Conservation (phyloP, 2,113 vertebrate genomes). For the Ochotona princeps region DNA sequence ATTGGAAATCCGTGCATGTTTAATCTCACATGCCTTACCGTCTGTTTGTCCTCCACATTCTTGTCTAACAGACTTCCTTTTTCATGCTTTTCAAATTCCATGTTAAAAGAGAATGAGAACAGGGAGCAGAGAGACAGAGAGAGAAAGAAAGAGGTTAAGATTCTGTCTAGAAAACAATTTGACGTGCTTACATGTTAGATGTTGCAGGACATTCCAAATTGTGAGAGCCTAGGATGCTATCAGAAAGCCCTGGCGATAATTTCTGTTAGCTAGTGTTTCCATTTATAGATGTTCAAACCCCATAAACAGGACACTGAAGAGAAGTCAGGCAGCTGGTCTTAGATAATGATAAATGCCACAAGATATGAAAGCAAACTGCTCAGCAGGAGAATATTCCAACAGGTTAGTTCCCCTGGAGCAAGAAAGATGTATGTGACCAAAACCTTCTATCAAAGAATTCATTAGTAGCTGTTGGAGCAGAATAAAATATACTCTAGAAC, state of each 20-base stretch:
- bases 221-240: slow-evolving; percentile 84
- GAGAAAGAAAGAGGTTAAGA: slow-evolving; percentile 60
- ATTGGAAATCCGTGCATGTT: slow-evolving; percentile 35
- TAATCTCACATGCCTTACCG: slow-evolving; percentile 85
- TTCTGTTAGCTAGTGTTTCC: slow-evolving; percentile 90
- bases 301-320: slow-evolving; percentile 92
- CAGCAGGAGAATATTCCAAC: slow-evolving; percentile 63
- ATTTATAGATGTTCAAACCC: slow-evolving; percentile 95
- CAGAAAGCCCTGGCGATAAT: slow-evolving; percentile 85
- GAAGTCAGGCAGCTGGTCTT: slow-evolving; percentile 88
- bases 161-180: slow-evolving; percentile 79
- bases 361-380: slow-evolving; percentile 77
- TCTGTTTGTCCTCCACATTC: slow-evolving; percentile 79
- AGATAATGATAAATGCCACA: slow-evolving; percentile 88
- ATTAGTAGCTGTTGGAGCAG: background rate
- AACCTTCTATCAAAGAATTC: slow-evolving; percentile 36
- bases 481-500: slow-evolving; percentile 45
- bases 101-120: slow-evolving; percentile 76
- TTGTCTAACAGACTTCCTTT: slow-evolving; percentile 74
- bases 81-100: slow-evolving; percentile 86
- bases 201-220: slow-evolving; percentile 81
- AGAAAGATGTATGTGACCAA: slow-evolving; percentile 35
- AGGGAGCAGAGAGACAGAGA: background rate
- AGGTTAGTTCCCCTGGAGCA: slow-evolving; percentile 10
- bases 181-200: slow-evolving; percentile 83